phyloP scores from a whole-genome alignment of 2,888 invertebrate genomes.

The Agrochola lota region DNA sequence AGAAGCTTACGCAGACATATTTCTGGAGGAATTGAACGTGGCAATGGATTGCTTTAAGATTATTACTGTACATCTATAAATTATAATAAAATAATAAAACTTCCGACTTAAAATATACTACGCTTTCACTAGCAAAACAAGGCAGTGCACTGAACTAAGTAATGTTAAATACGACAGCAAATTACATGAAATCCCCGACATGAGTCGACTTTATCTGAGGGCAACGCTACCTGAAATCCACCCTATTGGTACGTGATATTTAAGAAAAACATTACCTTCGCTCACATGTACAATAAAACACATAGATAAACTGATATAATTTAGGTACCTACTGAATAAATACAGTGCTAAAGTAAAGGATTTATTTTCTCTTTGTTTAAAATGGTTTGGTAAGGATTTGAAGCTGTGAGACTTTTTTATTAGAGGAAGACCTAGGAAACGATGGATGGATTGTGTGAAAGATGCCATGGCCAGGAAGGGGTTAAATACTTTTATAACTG shows the following conservation, averaged over 20 bases:
- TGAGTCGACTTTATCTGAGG: constrained; percentile 41
- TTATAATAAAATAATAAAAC: too few species aligned
- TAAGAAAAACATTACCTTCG: constrained; percentile 47
- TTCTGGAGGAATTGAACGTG: neutral
- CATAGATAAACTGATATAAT: constrained; percentile 13
- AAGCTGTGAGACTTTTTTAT: neutral
- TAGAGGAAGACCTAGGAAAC: neutral
- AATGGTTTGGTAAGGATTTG: neutral
- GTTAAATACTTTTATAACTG: neutral
- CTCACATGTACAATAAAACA: constrained; percentile 13
- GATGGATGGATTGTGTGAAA: neutral
- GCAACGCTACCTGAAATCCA: constrained; percentile 36
- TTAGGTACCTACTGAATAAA: neutral
- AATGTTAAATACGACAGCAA: constrained; percentile 40
- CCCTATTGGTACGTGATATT: constrained; percentile 26
- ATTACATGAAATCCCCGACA: constrained; percentile 21
- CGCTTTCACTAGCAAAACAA: constrained; percentile 5
- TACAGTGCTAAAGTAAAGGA: neutral
- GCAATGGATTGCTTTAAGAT: neutral
- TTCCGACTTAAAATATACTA: neutral
- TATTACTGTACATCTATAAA: neutral
- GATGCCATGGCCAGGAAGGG: neutral
- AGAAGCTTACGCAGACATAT: neutral
- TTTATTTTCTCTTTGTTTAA: neutral
- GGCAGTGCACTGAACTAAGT: constrained; percentile 27